Base-by-base conservation (phyloP, 2,113 vertebrate genomes). In the Periophthalmus modestus region DNA sequence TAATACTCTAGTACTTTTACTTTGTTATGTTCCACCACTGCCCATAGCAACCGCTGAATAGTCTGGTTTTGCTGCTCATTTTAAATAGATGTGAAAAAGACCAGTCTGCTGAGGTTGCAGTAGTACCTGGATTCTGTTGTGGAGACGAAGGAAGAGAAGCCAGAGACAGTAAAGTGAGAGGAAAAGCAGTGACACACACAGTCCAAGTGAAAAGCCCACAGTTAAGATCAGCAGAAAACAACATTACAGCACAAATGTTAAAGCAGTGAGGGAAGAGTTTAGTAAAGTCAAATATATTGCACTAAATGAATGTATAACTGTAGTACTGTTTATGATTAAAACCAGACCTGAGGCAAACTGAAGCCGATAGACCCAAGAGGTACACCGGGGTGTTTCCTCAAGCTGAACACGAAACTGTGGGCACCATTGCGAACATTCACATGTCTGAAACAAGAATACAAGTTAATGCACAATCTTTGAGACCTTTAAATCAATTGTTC, bases 311-410 rank as follows among this genome's bases (percentile, higher is more conserved):
- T 19, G 62, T n/a, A 9, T 7, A 61, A 3, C 46, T 7, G 12
- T 4, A n/a, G n/a, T n/a, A n/a, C n/a, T 11, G 14, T 23, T 21
- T 33, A 33, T 18, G 59, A 18, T 66, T 7, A 12, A 24, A 3
- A 69, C 21, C 13, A 1, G 94, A 99, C 98, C 97, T 99, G 98
- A 0, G 96, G 96, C 74, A 98, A 87, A 81, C 97, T 98, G 94
- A 99, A 99, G 0, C 95, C 97, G 0, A 99, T 96, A 83, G 89
- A 93, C 72, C 96, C 95, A 0, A 92, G 78, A 33, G 91, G 89
- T 4, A 99, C 94, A 0, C 95, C 94, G 1, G 92, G 73, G 36
- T 98, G 95, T 0, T 81, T 97, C 86, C 87, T 96, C 84, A 98
- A 82, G 0, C 96, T 98, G 84, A 99, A 99, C 43, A 96, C 93